Conservation (phyloP, 2,113 vertebrate species). For the Lynx canadensis region DNA sequence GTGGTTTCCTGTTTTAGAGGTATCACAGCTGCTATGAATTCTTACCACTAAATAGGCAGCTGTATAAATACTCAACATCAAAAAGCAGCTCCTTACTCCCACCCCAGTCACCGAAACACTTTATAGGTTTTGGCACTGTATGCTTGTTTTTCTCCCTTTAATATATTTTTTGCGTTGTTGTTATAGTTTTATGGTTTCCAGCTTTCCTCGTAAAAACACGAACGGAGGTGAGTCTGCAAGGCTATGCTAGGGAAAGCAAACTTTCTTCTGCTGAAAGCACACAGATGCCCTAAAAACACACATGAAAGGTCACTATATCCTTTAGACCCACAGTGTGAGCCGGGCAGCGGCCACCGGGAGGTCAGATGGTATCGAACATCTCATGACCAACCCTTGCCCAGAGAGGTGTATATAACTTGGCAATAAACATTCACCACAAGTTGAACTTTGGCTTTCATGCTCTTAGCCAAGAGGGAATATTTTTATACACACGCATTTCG, state of each 20-base stretch:
- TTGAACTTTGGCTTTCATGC: constrained; percentile 71
- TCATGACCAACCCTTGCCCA: constrained; percentile 44
- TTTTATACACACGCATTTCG: constrained; percentile 77
- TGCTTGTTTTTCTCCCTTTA: constrained; percentile 81
- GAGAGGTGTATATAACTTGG: constrained; percentile 53
- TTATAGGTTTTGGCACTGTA: constrained; percentile 76
- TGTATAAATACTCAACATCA: constrained; percentile 83
- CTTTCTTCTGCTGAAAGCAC: constrained; percentile 46
- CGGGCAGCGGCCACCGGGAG: neutral
- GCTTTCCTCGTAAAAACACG: constrained; percentile 72
- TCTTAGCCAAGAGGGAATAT: constrained; percentile 64
- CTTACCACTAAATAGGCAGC: constrained; percentile 81
- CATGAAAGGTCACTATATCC: neutral
- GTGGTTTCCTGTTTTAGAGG: constrained; percentile 76
- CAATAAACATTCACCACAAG: constrained; percentile 71
- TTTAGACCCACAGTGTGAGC: neutral
- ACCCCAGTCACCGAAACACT: constrained; percentile 64
- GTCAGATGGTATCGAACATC: constrained; percentile 63
- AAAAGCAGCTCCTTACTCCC: constrained; percentile 67
- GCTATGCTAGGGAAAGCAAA: constrained; percentile 64
- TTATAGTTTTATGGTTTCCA: constrained; percentile 81
- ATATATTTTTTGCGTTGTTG: constrained; percentile 72
- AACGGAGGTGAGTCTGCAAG: constrained; percentile 52
- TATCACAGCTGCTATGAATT: constrained; percentile 79
- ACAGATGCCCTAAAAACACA: constrained; percentile 59